These are phyloP conservation scores for Loxodonta africana DNA, from an alignment of 2,113 vertebrate genomes.

Conservation along the genomic window DNA sequence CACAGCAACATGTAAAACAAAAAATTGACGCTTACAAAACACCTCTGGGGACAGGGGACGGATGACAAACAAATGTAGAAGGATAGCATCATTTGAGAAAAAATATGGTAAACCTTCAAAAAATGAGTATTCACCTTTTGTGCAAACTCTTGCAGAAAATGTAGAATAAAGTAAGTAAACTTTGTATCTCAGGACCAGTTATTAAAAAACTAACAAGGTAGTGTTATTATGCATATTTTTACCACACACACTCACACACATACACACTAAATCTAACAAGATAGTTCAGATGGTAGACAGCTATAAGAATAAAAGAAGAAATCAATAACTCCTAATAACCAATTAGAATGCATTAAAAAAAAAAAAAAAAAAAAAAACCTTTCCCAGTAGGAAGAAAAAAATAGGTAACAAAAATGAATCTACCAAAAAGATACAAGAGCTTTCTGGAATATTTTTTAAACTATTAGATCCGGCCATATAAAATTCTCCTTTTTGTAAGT, in stretches of 20 bases:
- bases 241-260: too few species aligned
- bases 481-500: background rate
- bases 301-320: background rate
- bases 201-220: background rate
- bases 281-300: background rate
- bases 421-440: background rate
- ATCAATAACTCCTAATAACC: background rate
- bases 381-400: background rate
- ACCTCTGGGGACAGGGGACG: too few species aligned
- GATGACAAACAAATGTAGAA: too few species aligned
- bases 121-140: background rate
- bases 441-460: slow-evolving; percentile 31
- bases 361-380: too few species aligned
- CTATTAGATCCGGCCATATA: background rate
- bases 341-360: background rate
- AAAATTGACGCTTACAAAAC: too few species aligned
- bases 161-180: background rate
- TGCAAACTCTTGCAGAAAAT: background rate
- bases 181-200: background rate
- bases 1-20: too few species aligned
- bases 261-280: background rate
- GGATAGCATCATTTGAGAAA: too few species aligned
- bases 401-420: background rate
- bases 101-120: too few species aligned
- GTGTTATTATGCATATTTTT: too few species aligned